A percentile compares a stretch with the other conserved stretches of the same genome.
Conservation (phyloP, 2,113 vertebrate species). For the Strix aluco region DNA sequence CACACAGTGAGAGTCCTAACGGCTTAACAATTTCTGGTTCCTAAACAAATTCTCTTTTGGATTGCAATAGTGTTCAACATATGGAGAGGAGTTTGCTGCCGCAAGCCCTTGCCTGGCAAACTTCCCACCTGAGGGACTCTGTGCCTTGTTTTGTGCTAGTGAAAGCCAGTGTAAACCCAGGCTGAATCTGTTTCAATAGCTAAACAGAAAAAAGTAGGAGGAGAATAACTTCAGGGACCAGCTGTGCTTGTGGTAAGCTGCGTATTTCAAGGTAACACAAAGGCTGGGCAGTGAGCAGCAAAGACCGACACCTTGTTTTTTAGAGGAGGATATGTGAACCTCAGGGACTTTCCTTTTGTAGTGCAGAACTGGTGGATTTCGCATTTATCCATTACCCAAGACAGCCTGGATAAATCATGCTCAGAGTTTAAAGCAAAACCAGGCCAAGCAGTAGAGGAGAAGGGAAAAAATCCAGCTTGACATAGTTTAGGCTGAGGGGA, state of each 20-base stretch:
- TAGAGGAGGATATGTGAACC: not conserved
- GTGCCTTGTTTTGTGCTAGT: not conserved
- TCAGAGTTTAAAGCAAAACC: not conserved
- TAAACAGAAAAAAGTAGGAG: not conserved
- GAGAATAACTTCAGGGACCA: not conserved
- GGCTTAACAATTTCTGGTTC: not conserved
- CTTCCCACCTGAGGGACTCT: not conserved
- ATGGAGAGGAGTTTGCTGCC: not conserved
- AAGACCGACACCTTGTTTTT: not conserved
- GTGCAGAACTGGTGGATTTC: not conserved
- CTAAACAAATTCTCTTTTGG: not conserved
- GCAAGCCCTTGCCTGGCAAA: not conserved
- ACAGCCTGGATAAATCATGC: not conserved
- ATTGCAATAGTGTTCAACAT: not conserved
- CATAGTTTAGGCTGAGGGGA: not conserved
- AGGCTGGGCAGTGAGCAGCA: not conserved
- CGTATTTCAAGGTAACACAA: not conserved
- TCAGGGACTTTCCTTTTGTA: not conserved
- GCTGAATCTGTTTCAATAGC: not conserved
- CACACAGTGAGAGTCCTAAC: not conserved
- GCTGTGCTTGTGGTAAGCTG: not conserved
- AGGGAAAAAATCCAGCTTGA: not conserved
- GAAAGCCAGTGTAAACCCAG: not conserved
- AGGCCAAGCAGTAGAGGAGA: not conserved
- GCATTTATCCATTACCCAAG: not conserved